Evolutionary conservation across 1,140 invertebrate genomes (phyloP).

Genomic region (Drosophila rhopaloa): DNA sequence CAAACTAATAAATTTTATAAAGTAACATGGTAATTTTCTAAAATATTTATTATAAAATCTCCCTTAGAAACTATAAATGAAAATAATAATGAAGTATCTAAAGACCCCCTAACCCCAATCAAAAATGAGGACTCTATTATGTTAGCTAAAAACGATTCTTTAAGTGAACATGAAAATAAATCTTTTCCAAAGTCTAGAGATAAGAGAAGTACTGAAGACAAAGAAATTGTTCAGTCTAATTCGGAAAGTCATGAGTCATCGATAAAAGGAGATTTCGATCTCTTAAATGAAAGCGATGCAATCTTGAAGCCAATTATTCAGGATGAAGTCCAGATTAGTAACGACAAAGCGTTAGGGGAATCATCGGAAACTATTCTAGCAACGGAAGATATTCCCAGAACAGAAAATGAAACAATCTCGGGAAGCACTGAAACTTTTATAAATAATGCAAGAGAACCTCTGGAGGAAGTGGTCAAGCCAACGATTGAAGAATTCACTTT

Average conservation of each 20-base stretch:
- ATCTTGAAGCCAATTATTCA: no score
- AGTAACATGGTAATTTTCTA: neutral
- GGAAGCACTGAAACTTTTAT: slow-evolving; percentile 2
- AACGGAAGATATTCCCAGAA: neutral
- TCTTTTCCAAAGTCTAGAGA: no score
- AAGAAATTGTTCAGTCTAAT: neutral
- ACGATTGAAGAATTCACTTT: neutral
- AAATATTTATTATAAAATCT: neutral
- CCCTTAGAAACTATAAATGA: neutral
- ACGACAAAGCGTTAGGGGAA: neutral
- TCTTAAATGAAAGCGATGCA: neutral
- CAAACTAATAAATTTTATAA: neutral
- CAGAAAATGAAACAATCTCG: neutral
- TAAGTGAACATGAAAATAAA: neutral
- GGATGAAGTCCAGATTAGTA: neutral
- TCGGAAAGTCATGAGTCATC: neutral
- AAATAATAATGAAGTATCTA: neutral
- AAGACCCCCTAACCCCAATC: neutral
- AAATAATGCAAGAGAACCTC: neutral
- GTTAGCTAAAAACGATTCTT: neutral
- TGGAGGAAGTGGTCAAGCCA: neutral
- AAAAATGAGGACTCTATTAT: neutral
- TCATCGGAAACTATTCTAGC: neutral
- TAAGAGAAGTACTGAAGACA: slow-evolving; percentile 5
- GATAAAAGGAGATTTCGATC: neutral